Conservation (phyloP, 1,140 invertebrate species). For the Cepaea nemoralis region DNA sequence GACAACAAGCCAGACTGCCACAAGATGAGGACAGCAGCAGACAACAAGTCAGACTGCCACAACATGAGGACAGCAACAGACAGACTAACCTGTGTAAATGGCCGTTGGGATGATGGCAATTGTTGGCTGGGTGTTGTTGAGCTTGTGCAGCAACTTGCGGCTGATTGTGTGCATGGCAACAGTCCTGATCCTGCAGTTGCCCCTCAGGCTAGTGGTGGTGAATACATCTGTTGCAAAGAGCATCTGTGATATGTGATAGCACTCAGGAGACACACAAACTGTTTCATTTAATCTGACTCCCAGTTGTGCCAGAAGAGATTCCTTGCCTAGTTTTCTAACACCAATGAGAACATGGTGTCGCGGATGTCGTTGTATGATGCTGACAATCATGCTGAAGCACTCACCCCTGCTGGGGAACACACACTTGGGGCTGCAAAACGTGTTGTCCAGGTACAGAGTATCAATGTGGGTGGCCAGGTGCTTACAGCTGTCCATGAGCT, state of each 20-base stretch:
- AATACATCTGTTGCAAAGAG: conserved; percentile 67
- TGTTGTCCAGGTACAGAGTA: conserved; percentile 73
- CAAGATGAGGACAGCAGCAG: too few relatives aligned
- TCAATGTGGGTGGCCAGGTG: conserved; percentile 58
- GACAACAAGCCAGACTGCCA: too few relatives aligned
- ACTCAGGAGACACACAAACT: conserved; percentile 64
- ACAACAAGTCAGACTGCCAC: too few relatives aligned
- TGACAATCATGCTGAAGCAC: conserved; percentile 61
- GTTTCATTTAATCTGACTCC: conserved; percentile 62
- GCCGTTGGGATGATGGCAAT: conserved; percentile 70
- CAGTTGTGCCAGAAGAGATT: conserved; percentile 67
- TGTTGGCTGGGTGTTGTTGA: conserved; percentile 55
- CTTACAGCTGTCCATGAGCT: conserved; percentile 17
- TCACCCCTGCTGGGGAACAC: conserved; percentile 65
- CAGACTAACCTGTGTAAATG: conserved; percentile 64
- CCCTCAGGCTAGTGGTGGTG: conserved; percentile 47
- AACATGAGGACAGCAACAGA: too few relatives aligned
- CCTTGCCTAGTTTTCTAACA: conserved; percentile 71
- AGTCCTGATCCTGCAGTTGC: conserved; percentile 56
- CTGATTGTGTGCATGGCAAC: conserved; percentile 63
- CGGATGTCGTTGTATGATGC: conserved; percentile 57
- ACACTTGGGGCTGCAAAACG: conserved; percentile 71
- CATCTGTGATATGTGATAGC: conserved; percentile 57
- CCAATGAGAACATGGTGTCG: conserved; percentile 67
- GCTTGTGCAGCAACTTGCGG: conserved; percentile 46